Evolutionary conservation across 1,140 invertebrate species (phyloP).

Genomic region (Lucilia cuprina): DNA sequence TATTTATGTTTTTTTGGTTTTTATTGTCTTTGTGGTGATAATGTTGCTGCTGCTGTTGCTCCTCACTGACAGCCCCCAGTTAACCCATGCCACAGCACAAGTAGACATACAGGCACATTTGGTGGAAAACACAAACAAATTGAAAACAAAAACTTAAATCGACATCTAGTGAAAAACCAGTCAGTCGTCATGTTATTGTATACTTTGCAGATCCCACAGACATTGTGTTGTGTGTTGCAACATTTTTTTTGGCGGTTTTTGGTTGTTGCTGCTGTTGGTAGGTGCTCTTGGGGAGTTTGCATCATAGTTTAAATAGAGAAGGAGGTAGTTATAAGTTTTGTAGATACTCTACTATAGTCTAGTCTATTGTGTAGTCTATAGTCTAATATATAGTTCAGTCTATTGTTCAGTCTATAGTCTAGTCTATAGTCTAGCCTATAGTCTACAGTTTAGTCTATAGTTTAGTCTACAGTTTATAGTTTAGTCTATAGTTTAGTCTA

Average conservation of each 20-base stretch:
- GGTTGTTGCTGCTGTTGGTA: background rate
- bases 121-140: background rate
- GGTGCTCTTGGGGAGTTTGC: background rate
- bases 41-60: background rate
- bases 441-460: no score
- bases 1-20: background rate
- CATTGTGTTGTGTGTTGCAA: conserved; percentile 7
- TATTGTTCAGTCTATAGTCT: no score
- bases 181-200: background rate
- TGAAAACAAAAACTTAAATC: background rate
- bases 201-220: conserved; percentile 1
- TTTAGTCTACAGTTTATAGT: no score
- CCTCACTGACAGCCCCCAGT: background rate
- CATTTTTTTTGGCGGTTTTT: background rate
- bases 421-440: no score
- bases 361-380: no score
- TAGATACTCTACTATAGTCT: background rate
- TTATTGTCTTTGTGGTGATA: background rate
- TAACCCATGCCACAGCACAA: background rate
- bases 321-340: background rate
- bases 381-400: no score
- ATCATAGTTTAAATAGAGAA: background rate
- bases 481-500: no score
- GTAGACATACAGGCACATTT: background rate
- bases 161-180: no score